Evolutionary conservation across 2,888 invertebrate species (phyloP).

Genomic region (Phyto melanocephala): DNA sequence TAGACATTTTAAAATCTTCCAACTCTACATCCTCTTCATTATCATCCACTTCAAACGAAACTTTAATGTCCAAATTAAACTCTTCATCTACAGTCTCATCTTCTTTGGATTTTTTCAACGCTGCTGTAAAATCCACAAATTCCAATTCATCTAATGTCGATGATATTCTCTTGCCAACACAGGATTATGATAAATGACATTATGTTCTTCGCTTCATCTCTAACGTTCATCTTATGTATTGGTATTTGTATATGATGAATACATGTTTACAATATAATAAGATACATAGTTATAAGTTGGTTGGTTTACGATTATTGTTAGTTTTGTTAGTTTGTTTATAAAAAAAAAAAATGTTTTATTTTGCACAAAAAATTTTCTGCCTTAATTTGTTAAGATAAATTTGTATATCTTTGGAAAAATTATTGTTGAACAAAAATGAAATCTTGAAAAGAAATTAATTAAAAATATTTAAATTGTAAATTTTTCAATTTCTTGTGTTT

Average conservation of each 20-base stretch:
- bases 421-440: constrained; percentile 34
- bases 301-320: constrained; percentile 45
- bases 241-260: constrained; percentile 34
- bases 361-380: constrained; percentile 53
- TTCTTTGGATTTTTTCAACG: constrained; percentile 24
- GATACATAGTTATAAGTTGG: constrained; percentile 6
- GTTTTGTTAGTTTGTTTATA: constrained; percentile 37
- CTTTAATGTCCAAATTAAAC: not conserved
- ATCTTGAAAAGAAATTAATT: constrained; percentile 18
- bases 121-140: constrained; percentile 23
- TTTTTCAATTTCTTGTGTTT: not conserved
- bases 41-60: not conserved
- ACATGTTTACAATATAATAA: constrained; percentile 29
- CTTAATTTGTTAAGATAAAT: constrained; percentile 57
- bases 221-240: constrained; percentile 1
- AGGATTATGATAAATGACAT: constrained; percentile 55
- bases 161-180: constrained; percentile 31
- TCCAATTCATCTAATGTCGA: constrained; percentile 33
- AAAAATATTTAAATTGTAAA: constrained; percentile 35
- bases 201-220: not conserved
- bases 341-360: constrained; percentile 23
- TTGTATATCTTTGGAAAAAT: constrained; percentile 48
- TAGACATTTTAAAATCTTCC: constrained; percentile 28
- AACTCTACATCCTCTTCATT: not conserved
- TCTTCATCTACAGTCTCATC: not conserved